These are phyloP conservation scores for Melanogrammus aeglefinus DNA, from an alignment of 2,797 vertebrate genomes.

Conservation along the genomic window DNA sequence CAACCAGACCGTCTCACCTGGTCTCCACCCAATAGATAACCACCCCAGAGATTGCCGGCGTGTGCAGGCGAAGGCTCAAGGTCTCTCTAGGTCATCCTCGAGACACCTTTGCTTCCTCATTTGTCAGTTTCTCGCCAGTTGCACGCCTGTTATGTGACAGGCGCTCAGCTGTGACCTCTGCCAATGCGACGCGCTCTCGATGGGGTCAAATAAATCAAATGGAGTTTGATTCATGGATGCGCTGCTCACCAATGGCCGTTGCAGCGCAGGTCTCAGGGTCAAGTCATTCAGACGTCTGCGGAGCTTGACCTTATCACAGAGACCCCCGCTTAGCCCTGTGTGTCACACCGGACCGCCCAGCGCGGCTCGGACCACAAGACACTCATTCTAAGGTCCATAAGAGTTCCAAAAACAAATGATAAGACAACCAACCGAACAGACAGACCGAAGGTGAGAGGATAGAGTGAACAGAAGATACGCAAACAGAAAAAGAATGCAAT, in stretches of 20 bases:
- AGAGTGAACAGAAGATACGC: too few relatives aligned
- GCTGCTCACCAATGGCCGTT: conserved; percentile 18
- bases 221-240: conserved; percentile 55
- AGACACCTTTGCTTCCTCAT: neutral
- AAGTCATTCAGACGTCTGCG: conserved; percentile 32
- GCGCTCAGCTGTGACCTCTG: conserved; percentile 30
- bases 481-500: too few relatives aligned
- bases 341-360: conserved; percentile 20
- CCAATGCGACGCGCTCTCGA: conserved; percentile 16
- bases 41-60: neutral
- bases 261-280: conserved; percentile 31
- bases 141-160: neutral
- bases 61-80: neutral
- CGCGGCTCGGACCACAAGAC: neutral
- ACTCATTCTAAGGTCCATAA: neutral
- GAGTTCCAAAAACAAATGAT: neutral
- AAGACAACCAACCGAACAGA: neutral
- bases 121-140: too few relatives aligned
- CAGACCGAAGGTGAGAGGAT: neutral
- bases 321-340: conserved; percentile 17
- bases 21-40: neutral
- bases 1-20: neutral
- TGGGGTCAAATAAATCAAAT: conserved; percentile 21
- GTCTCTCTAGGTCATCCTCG: neutral
- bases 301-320: conserved; percentile 46